These are phyloP conservation scores for Ageneiosus marmoratus DNA, from an alignment of 2,113 vertebrate genomes.

Conservation along the genomic window DNA sequence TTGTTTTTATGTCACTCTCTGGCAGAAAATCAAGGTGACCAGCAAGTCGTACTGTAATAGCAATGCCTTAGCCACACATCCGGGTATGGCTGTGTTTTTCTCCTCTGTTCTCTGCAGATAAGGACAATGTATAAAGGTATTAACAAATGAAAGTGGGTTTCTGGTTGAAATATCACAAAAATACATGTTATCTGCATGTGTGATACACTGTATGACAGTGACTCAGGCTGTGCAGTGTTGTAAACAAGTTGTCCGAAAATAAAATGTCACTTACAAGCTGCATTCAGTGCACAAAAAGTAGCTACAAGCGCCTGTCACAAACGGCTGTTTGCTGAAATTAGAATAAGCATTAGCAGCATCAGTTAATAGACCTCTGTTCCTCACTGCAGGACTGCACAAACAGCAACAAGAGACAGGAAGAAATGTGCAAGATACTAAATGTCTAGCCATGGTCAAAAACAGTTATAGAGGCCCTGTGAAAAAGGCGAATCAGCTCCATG, in stretches of 20 bases:
- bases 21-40: conserved; percentile 58
- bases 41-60: conserved; percentile 31
- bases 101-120: conserved; percentile 44
- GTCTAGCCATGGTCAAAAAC: conserved; percentile 28
- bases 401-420: conserved; percentile 10
- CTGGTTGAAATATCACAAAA: conserved; percentile 12
- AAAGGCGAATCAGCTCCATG: conserved; percentile 29
- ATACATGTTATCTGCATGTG: conserved; percentile 16
- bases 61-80: conserved; percentile 44
- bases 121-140: conserved; percentile 4
- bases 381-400: neutral
- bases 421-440: neutral
- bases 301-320: conserved; percentile 47
- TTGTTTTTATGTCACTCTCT: conserved; percentile 77
- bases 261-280: conserved; percentile 39
- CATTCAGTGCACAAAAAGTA: conserved; percentile 11
- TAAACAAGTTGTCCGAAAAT: conserved; percentile 19
- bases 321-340: conserved; percentile 40
- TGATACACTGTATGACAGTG: neutral
- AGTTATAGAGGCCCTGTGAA: conserved; percentile 35
- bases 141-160: neutral
- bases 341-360: conserved; percentile 26
- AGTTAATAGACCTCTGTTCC: conserved; percentile 8
- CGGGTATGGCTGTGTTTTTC: conserved; percentile 32
- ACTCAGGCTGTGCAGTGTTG: neutral